phyloP scores from a whole-genome alignment of 92 coral and sea anemone species.

The Ricordea florida region DNA sequence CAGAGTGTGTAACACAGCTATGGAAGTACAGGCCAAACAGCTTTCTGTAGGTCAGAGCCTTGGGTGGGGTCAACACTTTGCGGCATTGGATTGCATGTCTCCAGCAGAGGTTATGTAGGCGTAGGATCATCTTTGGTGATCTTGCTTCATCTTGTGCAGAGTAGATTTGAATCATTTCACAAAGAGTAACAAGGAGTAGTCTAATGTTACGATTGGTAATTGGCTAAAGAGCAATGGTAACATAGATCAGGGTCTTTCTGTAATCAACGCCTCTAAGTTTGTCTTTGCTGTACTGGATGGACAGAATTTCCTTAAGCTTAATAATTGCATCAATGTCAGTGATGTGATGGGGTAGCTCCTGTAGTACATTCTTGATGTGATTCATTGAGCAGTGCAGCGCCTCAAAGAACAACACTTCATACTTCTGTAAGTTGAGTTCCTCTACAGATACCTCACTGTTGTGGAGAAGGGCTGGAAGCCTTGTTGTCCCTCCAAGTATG shows the following conservation, averaged over 20 bases:
- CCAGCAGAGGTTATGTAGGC: slow-evolving; percentile 64
- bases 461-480: slow-evolving; percentile 46
- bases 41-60: slow-evolving; percentile 46
- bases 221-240: slow-evolving; percentile 50
- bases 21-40: slow-evolving; percentile 70
- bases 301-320: slow-evolving; percentile 21
- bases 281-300: slow-evolving; percentile 29
- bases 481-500: slow-evolving; percentile 41
- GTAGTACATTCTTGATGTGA: slow-evolving; percentile 37
- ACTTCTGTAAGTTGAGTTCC: slow-evolving; percentile 19
- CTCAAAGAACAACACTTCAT: slow-evolving; percentile 60
- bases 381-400: slow-evolving; percentile 49
- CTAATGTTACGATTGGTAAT: slow-evolving; percentile 9
- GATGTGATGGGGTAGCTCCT: slow-evolving; percentile 51
- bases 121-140: slow-evolving; percentile 45
- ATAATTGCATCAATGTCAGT: slow-evolving; percentile 43
- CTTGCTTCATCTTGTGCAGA: slow-evolving; percentile 37
- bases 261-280: slow-evolving; percentile 40
- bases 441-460: slow-evolving; percentile 5
- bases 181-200: slow-evolving; percentile 37
- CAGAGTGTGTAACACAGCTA: slow-evolving; percentile 4
- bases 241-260: slow-evolving; percentile 40
- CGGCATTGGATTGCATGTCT: slow-evolving; percentile 60
- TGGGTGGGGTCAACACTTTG: slow-evolving; percentile 37
- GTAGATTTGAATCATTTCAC: slow-evolving; percentile 55